phyloP scores from a whole-genome alignment of 2,888 invertebrate species.

The Alloscopus bannaensis region DNA sequence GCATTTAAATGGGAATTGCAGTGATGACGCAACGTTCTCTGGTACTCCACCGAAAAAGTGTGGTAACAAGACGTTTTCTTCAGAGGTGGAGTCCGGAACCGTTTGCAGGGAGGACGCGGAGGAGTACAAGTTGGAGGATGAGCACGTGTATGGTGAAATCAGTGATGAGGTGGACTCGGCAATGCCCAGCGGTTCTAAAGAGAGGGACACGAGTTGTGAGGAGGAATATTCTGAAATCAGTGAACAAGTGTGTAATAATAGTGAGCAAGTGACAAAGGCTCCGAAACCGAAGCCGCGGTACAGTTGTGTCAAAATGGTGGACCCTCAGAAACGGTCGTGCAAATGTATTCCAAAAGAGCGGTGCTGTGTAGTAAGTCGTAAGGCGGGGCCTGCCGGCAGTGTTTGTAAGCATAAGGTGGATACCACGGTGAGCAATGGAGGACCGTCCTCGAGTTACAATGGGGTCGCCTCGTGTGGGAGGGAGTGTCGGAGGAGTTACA shows the following conservation, averaged over 20 bases:
- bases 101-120: constrained; percentile 50
- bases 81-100: constrained; percentile 1
- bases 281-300: constrained; percentile 63
- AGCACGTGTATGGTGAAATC: constrained; percentile 72
- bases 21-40: constrained; percentile 15
- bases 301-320: constrained; percentile 64
- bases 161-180: constrained; percentile 63
- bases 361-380: constrained; percentile 53
- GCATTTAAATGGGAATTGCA: constrained; percentile 30
- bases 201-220: constrained; percentile 34
- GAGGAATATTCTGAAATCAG: constrained; percentile 67
- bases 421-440: constrained; percentile 16
- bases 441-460: no score
- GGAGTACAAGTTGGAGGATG: constrained; percentile 70
- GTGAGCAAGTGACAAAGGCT: constrained; percentile 51
- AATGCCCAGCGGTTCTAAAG: constrained; percentile 17
- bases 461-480: constrained; percentile 50
- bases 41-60: constrained; percentile 9
- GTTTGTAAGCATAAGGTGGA: constrained; percentile 42
- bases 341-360: constrained; percentile 67
- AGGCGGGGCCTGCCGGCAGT: constrained; percentile 30
- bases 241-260: constrained; percentile 40
- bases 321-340: constrained; percentile 64
- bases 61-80: neutral
- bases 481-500: constrained; percentile 66